phyloP scores from a whole-genome alignment of 1,140 invertebrate genomes.

The Papilio machaon region DNA sequence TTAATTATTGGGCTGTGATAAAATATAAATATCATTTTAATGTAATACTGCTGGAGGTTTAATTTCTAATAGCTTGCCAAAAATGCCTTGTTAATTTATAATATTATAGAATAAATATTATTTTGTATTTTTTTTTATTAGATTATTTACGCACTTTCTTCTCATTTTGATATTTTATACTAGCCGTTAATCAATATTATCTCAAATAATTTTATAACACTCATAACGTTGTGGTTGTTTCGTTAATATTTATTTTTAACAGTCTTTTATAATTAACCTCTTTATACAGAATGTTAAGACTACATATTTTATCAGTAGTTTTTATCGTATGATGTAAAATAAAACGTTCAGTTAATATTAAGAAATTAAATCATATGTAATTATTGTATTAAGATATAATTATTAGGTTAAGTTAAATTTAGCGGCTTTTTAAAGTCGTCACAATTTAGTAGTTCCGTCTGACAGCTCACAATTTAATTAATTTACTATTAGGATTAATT shows the following conservation, averaged over 20 bases:
- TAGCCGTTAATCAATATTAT: background rate
- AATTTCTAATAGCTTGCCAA: constrained; percentile 1
- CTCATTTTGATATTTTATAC: background rate
- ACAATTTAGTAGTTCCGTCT: background rate
- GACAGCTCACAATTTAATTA: background rate
- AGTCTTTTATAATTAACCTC: background rate
- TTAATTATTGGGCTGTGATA: constrained; percentile 75
- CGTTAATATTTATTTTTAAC: background rate
- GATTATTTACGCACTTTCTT: background rate
- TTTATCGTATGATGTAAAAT: background rate
- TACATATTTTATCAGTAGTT: background rate
- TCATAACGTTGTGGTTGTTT: background rate
- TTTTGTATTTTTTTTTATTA: background rate
- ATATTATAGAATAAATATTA: background rate
- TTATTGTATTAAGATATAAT: background rate
- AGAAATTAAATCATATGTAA: constrained; percentile 3
- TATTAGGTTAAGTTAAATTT: constrained; percentile 8
- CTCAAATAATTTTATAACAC: background rate
- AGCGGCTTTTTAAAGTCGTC: background rate
- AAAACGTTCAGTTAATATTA: constrained; percentile 1
- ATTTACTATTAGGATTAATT: background rate
- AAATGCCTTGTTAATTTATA: constrained; percentile 17
- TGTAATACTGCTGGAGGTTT: constrained; percentile 37
- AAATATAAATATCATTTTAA: constrained; percentile 44
- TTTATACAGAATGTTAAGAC: background rate